Percentiles rank a stretch among this genome's conserved stretches.
Evolutionary conservation across 1,140 invertebrate genomes (phyloP).

Genomic region (Pantala flavescens): DNA sequence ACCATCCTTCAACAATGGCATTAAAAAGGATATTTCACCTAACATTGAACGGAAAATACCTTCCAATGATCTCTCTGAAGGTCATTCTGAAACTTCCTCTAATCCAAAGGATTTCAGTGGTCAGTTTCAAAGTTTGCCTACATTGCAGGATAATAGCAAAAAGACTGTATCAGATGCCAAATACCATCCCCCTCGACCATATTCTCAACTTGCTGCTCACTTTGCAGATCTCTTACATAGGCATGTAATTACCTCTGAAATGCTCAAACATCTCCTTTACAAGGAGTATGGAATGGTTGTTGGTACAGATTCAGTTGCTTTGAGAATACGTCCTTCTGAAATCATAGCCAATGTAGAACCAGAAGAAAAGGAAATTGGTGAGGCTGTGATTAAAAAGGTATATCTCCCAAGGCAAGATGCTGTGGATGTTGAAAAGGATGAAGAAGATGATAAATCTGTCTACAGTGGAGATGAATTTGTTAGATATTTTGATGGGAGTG

Average conservation of each 20-base stretch:
- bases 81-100: too few species aligned
- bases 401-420: not conserved
- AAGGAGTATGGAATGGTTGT: not conserved
- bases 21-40: too few species aligned
- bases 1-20: too few species aligned
- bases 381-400: not conserved
- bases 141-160: not conserved
- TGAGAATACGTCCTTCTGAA: not conserved
- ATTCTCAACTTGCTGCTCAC: not conserved
- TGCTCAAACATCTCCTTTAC: not conserved
- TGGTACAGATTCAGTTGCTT: not conserved
- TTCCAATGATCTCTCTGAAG: too few species aligned
- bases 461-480: conserved; percentile 5
- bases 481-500: not conserved
- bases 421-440: not conserved
- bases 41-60: too few species aligned
- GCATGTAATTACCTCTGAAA: not conserved
- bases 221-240: not conserved
- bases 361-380: not conserved
- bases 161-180: not conserved
- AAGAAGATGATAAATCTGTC: not conserved
- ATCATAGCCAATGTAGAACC: not conserved
- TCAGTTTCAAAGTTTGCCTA: too few species aligned
- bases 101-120: too few species aligned
- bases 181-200: not conserved